These are phyloP conservation scores for Ichneumoninae sp. DNA, from an alignment of 2,888 invertebrate species.

Conservation along the genomic window DNA sequence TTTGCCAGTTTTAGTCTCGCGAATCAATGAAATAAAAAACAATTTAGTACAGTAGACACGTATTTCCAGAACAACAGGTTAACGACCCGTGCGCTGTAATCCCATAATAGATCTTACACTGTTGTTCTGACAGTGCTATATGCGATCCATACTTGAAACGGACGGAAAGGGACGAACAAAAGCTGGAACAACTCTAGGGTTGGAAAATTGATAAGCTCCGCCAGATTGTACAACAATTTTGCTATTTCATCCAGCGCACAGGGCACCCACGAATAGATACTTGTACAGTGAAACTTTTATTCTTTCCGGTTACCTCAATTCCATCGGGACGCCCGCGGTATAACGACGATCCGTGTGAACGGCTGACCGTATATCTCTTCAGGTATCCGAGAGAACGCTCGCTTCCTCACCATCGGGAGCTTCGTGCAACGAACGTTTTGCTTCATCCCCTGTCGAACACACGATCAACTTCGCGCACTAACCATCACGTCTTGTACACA, in stretches of 20 bases:
- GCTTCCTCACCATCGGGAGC: constrained; percentile 6
- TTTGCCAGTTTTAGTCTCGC: neutral
- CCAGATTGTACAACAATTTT: constrained; percentile 34
- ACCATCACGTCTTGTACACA: constrained; percentile 34
- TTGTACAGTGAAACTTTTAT: constrained; percentile 31
- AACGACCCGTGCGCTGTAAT: neutral
- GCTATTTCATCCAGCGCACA: constrained; percentile 1
- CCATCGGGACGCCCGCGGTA: constrained; percentile 19
- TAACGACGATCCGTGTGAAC: constrained; percentile 25
- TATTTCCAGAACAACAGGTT: neutral
- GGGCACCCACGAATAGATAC: neutral
- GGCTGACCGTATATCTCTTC: constrained; percentile 19
- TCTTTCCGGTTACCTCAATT: constrained; percentile 2
- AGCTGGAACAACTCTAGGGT: neutral
- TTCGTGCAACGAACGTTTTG: constrained; percentile 18
- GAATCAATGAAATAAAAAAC: neutral
- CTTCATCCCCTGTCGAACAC: constrained; percentile 32
- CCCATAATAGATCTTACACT: neutral
- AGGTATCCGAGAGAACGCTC: constrained; percentile 9
- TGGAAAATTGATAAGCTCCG: constrained; percentile 28
- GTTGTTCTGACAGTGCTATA: neutral
- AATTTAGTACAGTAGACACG: neutral
- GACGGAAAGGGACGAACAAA: too few relatives aligned
- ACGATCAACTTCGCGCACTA: constrained; percentile 12
- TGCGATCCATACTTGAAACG: neutral